These are phyloP conservation scores for Tylochromis polylepis DNA, from an alignment of 2,113 vertebrate species.

Conservation along the genomic window DNA sequence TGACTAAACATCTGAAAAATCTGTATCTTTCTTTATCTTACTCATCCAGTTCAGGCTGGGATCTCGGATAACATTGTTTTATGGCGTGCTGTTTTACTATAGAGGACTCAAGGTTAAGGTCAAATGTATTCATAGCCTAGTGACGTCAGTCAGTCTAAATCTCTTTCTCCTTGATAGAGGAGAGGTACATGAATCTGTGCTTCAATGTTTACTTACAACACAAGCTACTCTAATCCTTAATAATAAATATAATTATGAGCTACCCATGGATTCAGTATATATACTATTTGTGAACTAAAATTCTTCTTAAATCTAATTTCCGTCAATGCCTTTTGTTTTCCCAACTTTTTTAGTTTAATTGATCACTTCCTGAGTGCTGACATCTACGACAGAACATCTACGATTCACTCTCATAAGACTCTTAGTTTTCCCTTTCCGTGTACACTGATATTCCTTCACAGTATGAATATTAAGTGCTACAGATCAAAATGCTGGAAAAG, in stretches of 20 bases:
- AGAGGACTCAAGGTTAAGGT: constrained; percentile 53
- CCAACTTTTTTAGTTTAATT: neutral
- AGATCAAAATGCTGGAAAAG: constrained; percentile 78
- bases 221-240: constrained; percentile 31
- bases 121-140: constrained; percentile 37
- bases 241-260: constrained; percentile 38
- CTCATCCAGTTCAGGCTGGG: neutral
- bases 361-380: constrained; percentile 57
- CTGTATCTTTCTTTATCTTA: neutral
- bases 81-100: constrained; percentile 39
- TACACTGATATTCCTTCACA: constrained; percentile 70
- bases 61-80: constrained; percentile 9
- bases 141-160: constrained; percentile 11
- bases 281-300: constrained; percentile 2
- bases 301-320: constrained; percentile 8
- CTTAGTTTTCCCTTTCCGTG: constrained; percentile 25
- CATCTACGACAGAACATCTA: neutral
- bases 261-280: constrained; percentile 17
- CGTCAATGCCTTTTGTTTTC: neutral
- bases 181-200: constrained; percentile 27
- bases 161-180: neutral
- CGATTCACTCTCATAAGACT: constrained; percentile 1
- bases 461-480: constrained; percentile 81
- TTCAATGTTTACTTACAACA: constrained; percentile 44
- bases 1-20: neutral